Conservation (phyloP, 2,113 vertebrate genomes). For the Artemisiospiza belli region DNA sequence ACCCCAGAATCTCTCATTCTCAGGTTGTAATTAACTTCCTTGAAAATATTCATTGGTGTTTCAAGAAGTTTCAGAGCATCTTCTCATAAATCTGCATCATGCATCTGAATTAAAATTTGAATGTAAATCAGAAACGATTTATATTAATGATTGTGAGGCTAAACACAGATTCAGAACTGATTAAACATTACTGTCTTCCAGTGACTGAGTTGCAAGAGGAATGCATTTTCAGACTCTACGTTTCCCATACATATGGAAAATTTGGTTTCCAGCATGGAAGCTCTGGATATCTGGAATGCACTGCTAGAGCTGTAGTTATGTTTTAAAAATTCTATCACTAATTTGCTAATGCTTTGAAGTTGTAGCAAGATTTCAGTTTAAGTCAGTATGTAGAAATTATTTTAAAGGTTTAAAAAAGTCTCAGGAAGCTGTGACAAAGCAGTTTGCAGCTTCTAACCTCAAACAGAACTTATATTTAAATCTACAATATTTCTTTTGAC, state of each 20-base stretch:
- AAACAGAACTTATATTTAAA: not conserved
- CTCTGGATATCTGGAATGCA: not conserved
- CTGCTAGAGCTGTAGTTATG: not conserved
- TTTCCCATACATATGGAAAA: not conserved
- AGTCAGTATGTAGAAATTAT: constrained; percentile 3
- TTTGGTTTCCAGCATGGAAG: not conserved
- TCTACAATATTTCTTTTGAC: not conserved
- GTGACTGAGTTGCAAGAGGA: not conserved
- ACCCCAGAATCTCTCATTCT: constrained; percentile 45
- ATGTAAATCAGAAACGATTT: constrained; percentile 56
- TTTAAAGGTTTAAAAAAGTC: constrained; percentile 18
- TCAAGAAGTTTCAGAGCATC: constrained; percentile 43
- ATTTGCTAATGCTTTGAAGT: not conserved
- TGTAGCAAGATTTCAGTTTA: not conserved
- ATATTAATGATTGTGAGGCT: constrained; percentile 30
- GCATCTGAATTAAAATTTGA: constrained; percentile 51
- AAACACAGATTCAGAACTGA: constrained; percentile 50
- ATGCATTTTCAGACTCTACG: not conserved
- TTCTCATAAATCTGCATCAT: constrained; percentile 53
- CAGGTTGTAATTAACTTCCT: constrained; percentile 65
- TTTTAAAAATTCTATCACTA: not conserved
- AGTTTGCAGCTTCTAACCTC: constrained; percentile 15
- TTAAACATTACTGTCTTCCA: constrained; percentile 12
- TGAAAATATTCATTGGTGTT: constrained; percentile 60
- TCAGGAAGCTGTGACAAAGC: not conserved